phyloP scores from a whole-genome alignment of 2,113 vertebrate genomes.

The Hiodon tergisus region DNA sequence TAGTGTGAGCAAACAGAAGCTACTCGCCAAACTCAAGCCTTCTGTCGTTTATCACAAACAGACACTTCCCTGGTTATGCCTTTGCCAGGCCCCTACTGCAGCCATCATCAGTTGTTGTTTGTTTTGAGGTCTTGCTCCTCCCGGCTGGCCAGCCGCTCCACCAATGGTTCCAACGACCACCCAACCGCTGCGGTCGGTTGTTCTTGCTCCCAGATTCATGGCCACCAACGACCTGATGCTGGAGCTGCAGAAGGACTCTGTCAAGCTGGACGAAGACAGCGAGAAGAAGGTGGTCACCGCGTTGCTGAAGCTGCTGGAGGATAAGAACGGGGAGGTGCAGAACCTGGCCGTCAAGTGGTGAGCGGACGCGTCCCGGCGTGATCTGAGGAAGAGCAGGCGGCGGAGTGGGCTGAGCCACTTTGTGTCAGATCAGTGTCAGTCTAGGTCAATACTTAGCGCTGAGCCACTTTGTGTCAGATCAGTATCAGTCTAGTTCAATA shows the following conservation, averaged over 20 bases:
- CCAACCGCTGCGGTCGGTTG: background rate
- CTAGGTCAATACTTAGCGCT: no score
- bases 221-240: constrained; percentile 94
- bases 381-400: background rate
- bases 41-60: no score
- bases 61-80: no score
- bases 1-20: no score
- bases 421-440: background rate
- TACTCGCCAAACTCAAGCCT: no score
- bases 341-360: constrained; percentile 93
- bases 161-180: no score
- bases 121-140: background rate
- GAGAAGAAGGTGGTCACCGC: constrained; percentile 88
- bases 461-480: no score
- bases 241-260: constrained; percentile 91
- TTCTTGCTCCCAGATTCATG: constrained; percentile 75
- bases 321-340: constrained; percentile 94
- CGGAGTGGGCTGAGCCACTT: background rate
- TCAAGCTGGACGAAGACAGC: constrained; percentile 91
- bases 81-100: no score
- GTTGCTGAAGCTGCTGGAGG: constrained; percentile 84
- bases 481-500: no score
- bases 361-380: constrained; percentile 29
- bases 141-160: no score
- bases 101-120: no score